phyloP scores from a whole-genome alignment of 1,140 invertebrate species.

The Ostrea edulis region DNA sequence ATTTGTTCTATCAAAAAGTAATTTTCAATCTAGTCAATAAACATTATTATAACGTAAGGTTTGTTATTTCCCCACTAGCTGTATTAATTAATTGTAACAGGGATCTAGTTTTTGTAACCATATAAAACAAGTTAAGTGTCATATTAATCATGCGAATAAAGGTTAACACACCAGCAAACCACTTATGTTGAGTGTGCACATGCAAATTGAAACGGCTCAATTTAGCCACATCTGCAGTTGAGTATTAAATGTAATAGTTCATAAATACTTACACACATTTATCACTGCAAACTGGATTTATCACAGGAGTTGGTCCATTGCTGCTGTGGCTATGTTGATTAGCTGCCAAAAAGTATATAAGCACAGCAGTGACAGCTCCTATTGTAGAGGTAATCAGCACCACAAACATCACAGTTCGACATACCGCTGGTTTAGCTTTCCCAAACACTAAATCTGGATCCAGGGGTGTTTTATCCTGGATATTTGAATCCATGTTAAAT shows the following conservation, averaged over 20 bases:
- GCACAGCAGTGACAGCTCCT: neutral
- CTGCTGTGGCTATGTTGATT: neutral
- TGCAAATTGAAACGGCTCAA: too few relatives aligned
- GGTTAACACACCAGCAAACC: too few relatives aligned
- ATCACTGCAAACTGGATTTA: conserved; percentile 29
- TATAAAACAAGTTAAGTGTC: too few relatives aligned
- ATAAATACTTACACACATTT: conserved; percentile 23
- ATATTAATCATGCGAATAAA: too few relatives aligned
- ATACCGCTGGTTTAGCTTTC: neutral
- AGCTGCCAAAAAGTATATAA: neutral
- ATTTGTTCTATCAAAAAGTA: too few relatives aligned
- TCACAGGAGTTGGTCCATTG: neutral
- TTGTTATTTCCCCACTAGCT: too few relatives aligned
- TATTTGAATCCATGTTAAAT: neutral
- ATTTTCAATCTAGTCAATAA: too few relatives aligned
- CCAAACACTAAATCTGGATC: conserved; percentile 29
- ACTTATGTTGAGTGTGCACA: too few relatives aligned
- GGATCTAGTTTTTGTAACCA: too few relatives aligned
- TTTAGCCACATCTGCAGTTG: neutral
- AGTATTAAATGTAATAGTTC: neutral
- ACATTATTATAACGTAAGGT: too few relatives aligned
- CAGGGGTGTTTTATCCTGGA: neutral
- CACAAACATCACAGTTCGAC: neutral
- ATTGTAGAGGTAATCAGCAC: neutral
- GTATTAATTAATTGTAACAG: too few relatives aligned